Evolutionary conservation across 64 coral and sea anemone genomes (phyloP), one percentile per base, ranked within the genome.

Genomic region (Montipora efflorescens): DNA sequence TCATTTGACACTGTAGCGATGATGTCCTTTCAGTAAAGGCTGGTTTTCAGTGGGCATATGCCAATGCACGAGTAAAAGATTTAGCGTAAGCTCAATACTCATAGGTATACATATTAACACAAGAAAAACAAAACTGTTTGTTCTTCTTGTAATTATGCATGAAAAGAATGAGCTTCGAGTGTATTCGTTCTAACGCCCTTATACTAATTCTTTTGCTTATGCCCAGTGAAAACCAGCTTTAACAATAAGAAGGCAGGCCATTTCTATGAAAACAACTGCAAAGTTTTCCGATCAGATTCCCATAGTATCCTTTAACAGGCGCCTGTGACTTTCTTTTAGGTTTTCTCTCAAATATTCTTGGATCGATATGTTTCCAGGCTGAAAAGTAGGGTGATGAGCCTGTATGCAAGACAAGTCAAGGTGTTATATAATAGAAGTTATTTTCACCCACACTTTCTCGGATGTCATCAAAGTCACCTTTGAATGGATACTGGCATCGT

Each of bases 401-500:
- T 8, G 74, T 46, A 76, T 2, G 43, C 74, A 76, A 76, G 25
- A 44, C 36, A 46, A 9, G 10, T 76, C 74, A 28, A 76, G 74
- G 14, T 76, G 74, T 36, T 36, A 36, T 36, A 15, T 76, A 76
- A 44, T 76, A 76, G 36, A 76, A 76, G 74, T 76, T 76, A 8
- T 76, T 76, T 43, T 76, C 74, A 43, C 25, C 43, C 11, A 46
- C 74, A 46, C 74, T 76, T 43, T 76, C 74, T 46, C 74, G 23
- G 74, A 76, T 76, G 74, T 76, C 74, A 14, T 76, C 0, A 45
- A 76, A 76, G 74, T 47, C 74, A 14, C 74, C 74, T 43, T 76
- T 7, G 36, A 76, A 76, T 45, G 74, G 74, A 76, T 76, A 76
- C 9, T 76, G 8, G 74, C 2, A 73, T 21, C 19, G 19, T 25